Base-by-base conservation (phyloP, 2,797 vertebrate species). In the Xerus rutilus region DNA sequence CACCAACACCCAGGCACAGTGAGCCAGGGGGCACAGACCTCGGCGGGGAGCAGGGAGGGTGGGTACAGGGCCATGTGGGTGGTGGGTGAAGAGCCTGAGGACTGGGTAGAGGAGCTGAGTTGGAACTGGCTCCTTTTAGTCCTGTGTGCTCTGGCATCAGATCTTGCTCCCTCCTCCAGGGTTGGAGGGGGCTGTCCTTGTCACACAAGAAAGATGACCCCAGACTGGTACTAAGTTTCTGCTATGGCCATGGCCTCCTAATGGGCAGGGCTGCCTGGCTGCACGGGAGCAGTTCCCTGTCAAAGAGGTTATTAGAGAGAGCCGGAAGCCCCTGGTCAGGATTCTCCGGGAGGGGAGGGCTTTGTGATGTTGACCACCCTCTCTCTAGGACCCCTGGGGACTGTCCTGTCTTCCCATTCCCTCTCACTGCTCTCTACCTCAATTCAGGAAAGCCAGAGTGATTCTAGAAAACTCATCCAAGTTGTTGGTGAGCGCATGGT, bases 401-500 rank as follows among this genome's bases (percentile, higher is more conserved):
- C n/a, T 4, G 52, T 32, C 74, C 82, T 82, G 13, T 54, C 30
- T 47, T 72, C 11, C 47, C 2, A 4, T 43, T 7, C 52, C 8
- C 59, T 15, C 5, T 65, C 25, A 10, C 12, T 7, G n/a, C 59
- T 64, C 62, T 92, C 64, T 5, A 28, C 47, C 78, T 43, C 2
- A 10, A 7, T 47, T 72, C 45, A 84, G 94, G 47, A 77, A 87
- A 74, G 67, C 70, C 45, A 25, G 78, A 85, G 25, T 0, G 5
- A 35, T 65, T 78, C 54, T 49, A 30, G 76, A 72, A 84, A 89
- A 83, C 3, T 7, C 62, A 35, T 43, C 45, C 0, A 78, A 82
- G 62, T 39, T 82, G 67, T 57, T 81, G 86, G 76, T n/a, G 54
- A 77, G 94, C 69, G 9, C 43, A 79, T 30, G 76, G 90, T 67